These are phyloP conservation scores for Zapornia atra DNA, from an alignment of 2,113 vertebrate genomes.

Conservation along the genomic window DNA sequence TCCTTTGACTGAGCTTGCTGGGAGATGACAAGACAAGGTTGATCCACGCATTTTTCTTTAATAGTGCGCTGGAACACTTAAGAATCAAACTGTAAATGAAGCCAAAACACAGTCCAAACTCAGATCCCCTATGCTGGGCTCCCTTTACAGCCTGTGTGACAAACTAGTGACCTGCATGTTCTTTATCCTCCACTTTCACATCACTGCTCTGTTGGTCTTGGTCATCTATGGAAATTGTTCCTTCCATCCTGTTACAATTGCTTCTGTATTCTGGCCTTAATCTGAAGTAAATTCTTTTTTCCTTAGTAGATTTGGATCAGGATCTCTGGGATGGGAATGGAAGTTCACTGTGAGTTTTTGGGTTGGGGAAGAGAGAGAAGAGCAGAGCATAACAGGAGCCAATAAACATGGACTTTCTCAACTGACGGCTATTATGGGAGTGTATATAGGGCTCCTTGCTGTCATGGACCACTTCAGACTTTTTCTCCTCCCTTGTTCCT, in stretches of 20 bases:
- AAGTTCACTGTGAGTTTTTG: not conserved
- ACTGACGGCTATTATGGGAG: not conserved
- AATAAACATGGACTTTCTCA: not conserved
- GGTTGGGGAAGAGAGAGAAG: not conserved
- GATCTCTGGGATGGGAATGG: not conserved
- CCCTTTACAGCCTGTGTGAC: not conserved
- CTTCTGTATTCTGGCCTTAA: not conserved
- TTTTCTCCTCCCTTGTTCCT: not conserved
- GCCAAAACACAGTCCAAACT: not conserved
- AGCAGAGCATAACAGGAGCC: not conserved
- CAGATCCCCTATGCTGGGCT: not conserved
- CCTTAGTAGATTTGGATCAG: not conserved
- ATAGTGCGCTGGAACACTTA: not conserved
- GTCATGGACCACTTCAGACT: not conserved
- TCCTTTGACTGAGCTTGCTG: not conserved
- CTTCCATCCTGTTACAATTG: not conserved
- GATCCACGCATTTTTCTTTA: not conserved
- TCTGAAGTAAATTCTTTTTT: not conserved
- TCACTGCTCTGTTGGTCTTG: rapidly evolving
- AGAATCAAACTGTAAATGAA: not conserved
- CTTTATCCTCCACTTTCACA: not conserved
- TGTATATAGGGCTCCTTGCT: not conserved
- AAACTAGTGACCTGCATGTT: not conserved
- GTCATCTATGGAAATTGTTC: not conserved
- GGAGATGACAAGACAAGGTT: not conserved